Conservation (phyloP, 2,113 vertebrate genomes). For the Asarcornis scutulata region DNA sequence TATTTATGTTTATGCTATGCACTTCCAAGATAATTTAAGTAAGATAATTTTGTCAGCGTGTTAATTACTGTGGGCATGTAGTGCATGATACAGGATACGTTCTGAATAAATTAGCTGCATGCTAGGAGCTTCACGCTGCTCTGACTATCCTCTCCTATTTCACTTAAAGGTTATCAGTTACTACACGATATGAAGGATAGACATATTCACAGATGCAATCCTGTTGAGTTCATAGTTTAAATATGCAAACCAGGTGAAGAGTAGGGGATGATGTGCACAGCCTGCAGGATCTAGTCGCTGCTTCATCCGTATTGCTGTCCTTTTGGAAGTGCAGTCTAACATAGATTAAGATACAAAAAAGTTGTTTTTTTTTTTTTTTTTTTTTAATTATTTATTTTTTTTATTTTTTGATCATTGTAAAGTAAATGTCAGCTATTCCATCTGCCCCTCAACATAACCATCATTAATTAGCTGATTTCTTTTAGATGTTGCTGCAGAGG, state of each 20-base stretch:
- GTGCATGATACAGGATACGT: neutral
- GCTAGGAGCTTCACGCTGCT: neutral
- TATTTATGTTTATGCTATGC: neutral
- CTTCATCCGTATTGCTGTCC: neutral
- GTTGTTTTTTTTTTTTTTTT: accelerated
- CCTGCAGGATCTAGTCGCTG: neutral
- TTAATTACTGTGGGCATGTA: neutral
- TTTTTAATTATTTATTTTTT: neutral
- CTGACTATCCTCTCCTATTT: neutral
- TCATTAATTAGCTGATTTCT: slow-evolving; percentile 66
- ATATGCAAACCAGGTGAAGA: neutral
- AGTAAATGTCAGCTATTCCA: slow-evolving; percentile 65
- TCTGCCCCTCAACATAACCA: slow-evolving; percentile 60
- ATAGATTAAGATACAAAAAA: slow-evolving; percentile 23
- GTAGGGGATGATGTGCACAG: neutral
- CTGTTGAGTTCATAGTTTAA: neutral
- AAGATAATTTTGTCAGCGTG: neutral
- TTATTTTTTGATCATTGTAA: neutral
- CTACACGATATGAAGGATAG: neutral
- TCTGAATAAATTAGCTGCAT: neutral
- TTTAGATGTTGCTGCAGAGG: slow-evolving; percentile 27
- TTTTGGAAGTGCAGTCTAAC: neutral
- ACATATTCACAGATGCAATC: neutral
- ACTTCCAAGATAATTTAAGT: neutral
- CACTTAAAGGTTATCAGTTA: neutral